Evolutionary conservation across 1,140 invertebrate genomes (phyloP).

Genomic region (Steinernema feltiae): DNA sequence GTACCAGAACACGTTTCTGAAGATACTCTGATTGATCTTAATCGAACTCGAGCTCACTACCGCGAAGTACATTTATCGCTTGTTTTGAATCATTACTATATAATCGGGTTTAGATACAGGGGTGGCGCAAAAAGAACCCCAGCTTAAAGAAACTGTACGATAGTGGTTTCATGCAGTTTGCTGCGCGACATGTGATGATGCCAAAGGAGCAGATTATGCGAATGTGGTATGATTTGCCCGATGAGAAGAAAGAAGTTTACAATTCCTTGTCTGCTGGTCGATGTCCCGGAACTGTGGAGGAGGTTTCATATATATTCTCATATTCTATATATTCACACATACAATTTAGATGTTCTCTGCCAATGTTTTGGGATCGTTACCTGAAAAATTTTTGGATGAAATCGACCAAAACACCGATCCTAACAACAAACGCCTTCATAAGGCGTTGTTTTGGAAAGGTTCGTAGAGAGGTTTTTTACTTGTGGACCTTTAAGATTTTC

Average conservation of each 20-base stretch:
- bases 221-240: slow-evolving; percentile 31
- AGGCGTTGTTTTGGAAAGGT: slow-evolving; percentile 56
- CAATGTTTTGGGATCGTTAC: slow-evolving; percentile 49
- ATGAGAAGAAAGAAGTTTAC: slow-evolving; percentile 14
- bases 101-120: slow-evolving; percentile 27
- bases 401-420: slow-evolving; percentile 33
- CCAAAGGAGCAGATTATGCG: slow-evolving; percentile 25
- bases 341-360: slow-evolving; percentile 26
- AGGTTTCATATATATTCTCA: not conserved
- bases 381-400: slow-evolving; percentile 47
- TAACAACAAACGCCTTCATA: slow-evolving; percentile 28
- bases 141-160: slow-evolving; percentile 21
- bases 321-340: not conserved
- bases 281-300: slow-evolving; percentile 31
- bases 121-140: slow-evolving; percentile 21
- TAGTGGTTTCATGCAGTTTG: slow-evolving; percentile 33
- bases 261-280: no score
- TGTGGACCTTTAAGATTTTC: slow-evolving; percentile 16
- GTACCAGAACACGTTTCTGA: slow-evolving; percentile 58
- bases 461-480: slow-evolving; percentile 7
- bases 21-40: no score
- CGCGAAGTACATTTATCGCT: not conserved
- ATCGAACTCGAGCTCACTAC: not conserved
- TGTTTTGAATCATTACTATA: not conserved
- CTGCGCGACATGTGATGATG: slow-evolving; percentile 11